Base-by-base conservation (phyloP, 1,140 invertebrate genomes). In the Agrilus planipennis region DNA sequence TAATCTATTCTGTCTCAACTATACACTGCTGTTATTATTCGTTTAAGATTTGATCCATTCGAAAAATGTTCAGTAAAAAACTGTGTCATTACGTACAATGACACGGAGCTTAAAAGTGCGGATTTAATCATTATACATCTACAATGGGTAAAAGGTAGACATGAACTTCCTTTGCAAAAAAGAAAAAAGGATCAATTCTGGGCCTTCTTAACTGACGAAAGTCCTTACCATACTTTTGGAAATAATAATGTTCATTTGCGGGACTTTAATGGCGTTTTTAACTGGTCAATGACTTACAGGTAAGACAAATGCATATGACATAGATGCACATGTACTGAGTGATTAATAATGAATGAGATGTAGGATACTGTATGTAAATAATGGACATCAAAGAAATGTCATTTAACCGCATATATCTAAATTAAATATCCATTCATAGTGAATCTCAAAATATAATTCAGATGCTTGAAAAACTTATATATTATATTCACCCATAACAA, bases 251-350 rank as follows among this genome's bases (percentile, higher is more conserved):
- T 21, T 21, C 54, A 53, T 14, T 43, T 75, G 20, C 53, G 51
- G 3, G 49, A 68, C 20, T 75, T 74, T 38, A 64, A 74, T 36
- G 64, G 69, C 17, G 16, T 75, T 5, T 83, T 84, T 51, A 84
- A 84, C 54, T 84, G 80, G 80, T 81, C 80, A 1, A 84, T 84
- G 80, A 76, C 72, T 2, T 85, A 83, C 50, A 67, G 75, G 60
- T 67, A 54, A 42, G 37, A n/a, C n/a, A n/a, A n/a, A n/a, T n/a
- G n/a, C n/a, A n/a, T n/a, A n/a, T n/a, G n/a, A n/a, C n/a, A n/a
- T n/a, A n/a, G n/a, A n/a, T n/a, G n/a, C n/a, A n/a, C n/a, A n/a
- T n/a, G n/a, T n/a, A n/a, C n/a, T n/a, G n/a, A n/a, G n/a, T n/a
- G n/a, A n/a, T n/a, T n/a, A n/a, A n/a, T n/a, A n/a, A n/a, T n/a